These are phyloP conservation scores for Numenius phaeopus DNA, from an alignment of 2,797 vertebrate genomes.

Conservation along the genomic window DNA sequence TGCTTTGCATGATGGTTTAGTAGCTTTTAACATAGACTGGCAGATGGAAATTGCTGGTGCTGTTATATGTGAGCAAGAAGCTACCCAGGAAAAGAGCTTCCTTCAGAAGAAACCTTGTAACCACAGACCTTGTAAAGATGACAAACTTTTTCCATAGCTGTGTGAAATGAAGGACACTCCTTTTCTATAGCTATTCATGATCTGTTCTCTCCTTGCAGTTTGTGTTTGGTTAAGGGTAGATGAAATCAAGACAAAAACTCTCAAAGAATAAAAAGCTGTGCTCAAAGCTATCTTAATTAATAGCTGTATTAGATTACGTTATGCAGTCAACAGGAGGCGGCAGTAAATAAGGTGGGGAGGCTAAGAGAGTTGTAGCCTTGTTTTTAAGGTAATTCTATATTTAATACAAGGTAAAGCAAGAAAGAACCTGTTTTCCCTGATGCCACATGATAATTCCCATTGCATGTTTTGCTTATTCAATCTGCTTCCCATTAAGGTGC, in stretches of 20 bases:
- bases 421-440: slow-evolving; percentile 30
- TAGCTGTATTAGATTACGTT: background rate
- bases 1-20: background rate
- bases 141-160: background rate
- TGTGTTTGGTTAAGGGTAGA: background rate
- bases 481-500: background rate
- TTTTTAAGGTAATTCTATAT: background rate
- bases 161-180: background rate
- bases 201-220: background rate
- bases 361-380: background rate
- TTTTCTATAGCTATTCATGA: background rate
- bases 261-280: background rate
- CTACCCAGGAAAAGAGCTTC: background rate
- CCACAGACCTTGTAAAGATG: background rate
- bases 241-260: background rate
- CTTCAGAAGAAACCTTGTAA: background rate
- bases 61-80: background rate
- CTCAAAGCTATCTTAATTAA: slow-evolving; percentile 8
- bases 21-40: background rate
- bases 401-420: background rate
- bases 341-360: background rate
- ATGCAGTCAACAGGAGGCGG: background rate
- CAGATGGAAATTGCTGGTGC: background rate
- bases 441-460: background rate
- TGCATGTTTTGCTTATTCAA: background rate